These are phyloP conservation scores for Amaurobius ferox DNA, from an alignment of 2,888 invertebrate species.

Conservation along the genomic window DNA sequence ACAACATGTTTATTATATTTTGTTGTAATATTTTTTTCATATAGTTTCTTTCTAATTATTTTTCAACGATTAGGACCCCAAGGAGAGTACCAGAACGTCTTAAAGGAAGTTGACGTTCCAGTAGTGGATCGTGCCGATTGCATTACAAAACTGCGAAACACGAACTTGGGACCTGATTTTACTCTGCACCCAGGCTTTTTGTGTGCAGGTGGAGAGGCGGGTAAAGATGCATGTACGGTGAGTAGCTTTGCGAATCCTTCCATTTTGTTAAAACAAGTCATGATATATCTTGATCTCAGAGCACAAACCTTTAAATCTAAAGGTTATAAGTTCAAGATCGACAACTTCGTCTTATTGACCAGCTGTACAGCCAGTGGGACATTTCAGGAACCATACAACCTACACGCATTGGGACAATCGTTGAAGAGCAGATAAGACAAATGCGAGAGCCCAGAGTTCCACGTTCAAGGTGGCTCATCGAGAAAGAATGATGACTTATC, in stretches of 20 bases:
- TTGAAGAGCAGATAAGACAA: no score
- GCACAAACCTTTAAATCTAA: background rate
- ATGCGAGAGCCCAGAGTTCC: no score
- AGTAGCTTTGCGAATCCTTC: slow-evolving; percentile 76
- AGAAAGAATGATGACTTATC: no score
- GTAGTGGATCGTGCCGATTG: slow-evolving; percentile 84
- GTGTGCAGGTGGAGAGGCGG: slow-evolving; percentile 90
- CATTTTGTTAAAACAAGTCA: background rate
- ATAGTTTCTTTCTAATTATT: no score
- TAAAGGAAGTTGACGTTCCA: slow-evolving; percentile 87
- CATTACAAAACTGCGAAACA: slow-evolving; percentile 87
- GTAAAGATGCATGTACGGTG: slow-evolving; percentile 94
- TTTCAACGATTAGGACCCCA: slow-evolving; percentile 73
- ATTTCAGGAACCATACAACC: no score
- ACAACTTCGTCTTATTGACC: background rate
- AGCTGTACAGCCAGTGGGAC: no score
- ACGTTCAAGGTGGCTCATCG: no score
- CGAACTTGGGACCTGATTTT: slow-evolving; percentile 88
- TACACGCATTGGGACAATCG: no score
- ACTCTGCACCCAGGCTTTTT: slow-evolving; percentile 86
- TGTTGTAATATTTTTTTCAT: no score
- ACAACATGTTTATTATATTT: no score
- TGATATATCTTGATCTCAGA: background rate
- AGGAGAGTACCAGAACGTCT: slow-evolving; percentile 82
- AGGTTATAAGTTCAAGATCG: background rate